Conservation (phyloP, 2,888 invertebrate species). For the Drosophila mulleri region DNA sequence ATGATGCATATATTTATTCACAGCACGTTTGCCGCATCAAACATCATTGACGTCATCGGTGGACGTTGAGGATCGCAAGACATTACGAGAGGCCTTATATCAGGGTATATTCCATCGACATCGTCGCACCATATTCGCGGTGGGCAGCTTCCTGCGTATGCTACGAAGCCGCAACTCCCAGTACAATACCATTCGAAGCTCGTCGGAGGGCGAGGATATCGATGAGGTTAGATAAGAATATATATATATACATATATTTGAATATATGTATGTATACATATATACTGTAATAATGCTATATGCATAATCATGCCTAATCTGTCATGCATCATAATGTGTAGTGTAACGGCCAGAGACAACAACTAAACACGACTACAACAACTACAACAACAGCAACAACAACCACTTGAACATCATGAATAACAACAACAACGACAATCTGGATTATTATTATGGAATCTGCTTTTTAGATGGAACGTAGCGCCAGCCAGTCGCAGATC, state of each 20-base stretch:
- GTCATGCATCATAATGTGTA: slow-evolving; percentile 33
- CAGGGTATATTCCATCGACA: slow-evolving; percentile 92
- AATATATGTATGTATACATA: slow-evolving; percentile 11
- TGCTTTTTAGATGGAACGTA: slow-evolving; percentile 15
- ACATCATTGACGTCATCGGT: slow-evolving; percentile 88
- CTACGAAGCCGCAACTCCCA: slow-evolving; percentile 90
- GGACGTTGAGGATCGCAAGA: slow-evolving; percentile 89
- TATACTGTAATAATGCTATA: slow-evolving; percentile 10
- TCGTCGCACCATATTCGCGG: slow-evolving; percentile 90
- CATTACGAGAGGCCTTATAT: slow-evolving; percentile 89
- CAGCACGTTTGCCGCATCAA: slow-evolving; percentile 87
- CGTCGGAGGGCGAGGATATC: slow-evolving; percentile 85
- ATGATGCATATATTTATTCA: slow-evolving; percentile 47
- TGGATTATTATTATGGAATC: slow-evolving; percentile 24
- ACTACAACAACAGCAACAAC: neutral
- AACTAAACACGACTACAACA: slow-evolving; percentile 17
- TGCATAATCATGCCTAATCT: slow-evolving; percentile 21
- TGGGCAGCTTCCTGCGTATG: slow-evolving; percentile 91
- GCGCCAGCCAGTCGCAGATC: slow-evolving; percentile 13
- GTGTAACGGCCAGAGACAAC: slow-evolving; percentile 29
- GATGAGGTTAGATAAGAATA: slow-evolving; percentile 85
- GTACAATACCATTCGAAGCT: slow-evolving; percentile 89
- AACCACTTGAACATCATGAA: slow-evolving; percentile 33
- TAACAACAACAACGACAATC: slow-evolving; percentile 46
- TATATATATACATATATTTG: slow-evolving; percentile 15